phyloP scores from a whole-genome alignment of 2,888 invertebrate species.

The Sarcophaga rosellei region DNA sequence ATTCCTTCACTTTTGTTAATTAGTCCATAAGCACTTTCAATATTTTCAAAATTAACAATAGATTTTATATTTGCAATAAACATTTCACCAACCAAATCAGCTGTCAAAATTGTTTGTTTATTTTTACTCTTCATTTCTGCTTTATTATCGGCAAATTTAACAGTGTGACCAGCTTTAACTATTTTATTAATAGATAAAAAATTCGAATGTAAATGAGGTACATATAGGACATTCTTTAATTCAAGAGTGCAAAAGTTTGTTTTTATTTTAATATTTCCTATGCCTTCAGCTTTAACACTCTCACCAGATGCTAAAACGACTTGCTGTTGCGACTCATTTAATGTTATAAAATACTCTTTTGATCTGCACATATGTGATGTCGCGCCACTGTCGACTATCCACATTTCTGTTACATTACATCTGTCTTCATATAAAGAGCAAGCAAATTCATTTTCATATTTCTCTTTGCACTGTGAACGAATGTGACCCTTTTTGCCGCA shows the following conservation, averaged over 20 bases:
- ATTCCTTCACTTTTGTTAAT: slow-evolving; percentile 1
- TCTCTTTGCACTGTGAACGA: slow-evolving; percentile 35
- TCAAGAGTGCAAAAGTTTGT: slow-evolving; percentile 12
- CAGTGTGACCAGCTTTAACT: slow-evolving; percentile 33
- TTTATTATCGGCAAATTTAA: slow-evolving; percentile 18
- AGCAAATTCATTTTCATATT: slow-evolving; percentile 16
- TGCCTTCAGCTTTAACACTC: slow-evolving; percentile 12
- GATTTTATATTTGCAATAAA: slow-evolving; percentile 30
- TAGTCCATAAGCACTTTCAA: neutral
- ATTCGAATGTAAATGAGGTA: slow-evolving; percentile 28
- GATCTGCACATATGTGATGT: slow-evolving; percentile 55
- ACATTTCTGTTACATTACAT: neutral
- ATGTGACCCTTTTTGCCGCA: slow-evolving; percentile 38
- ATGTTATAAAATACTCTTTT: neutral
- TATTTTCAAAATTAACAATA: neutral
- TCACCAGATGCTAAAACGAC: slow-evolving; percentile 13
- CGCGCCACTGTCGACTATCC: slow-evolving; percentile 55
- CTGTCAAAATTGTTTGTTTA: slow-evolving; percentile 17
- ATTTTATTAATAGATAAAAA: slow-evolving; percentile 42
- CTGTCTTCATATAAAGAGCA: slow-evolving; percentile 21
- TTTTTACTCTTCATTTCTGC: slow-evolving; percentile 16
- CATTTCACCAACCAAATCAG: slow-evolving; percentile 29
- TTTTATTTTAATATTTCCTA: slow-evolving; percentile 2
- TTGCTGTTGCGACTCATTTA: neutral
- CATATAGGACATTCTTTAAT: slow-evolving; percentile 20